Conservation (phyloP, 1,140 invertebrate species). For the Telenomus remus region DNA sequence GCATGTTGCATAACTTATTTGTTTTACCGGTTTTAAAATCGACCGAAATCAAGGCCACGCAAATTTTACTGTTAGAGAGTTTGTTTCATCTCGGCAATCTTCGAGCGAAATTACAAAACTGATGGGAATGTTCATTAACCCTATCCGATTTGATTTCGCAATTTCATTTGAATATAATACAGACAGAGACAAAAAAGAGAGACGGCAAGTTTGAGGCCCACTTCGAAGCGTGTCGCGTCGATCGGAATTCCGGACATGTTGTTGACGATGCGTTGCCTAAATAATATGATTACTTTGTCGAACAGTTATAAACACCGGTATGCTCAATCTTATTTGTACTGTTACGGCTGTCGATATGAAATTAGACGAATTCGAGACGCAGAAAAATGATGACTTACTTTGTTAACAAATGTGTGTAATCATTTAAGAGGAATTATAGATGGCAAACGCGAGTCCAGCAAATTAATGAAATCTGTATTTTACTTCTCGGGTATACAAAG, state of each 20-base stretch:
- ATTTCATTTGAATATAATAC: slow-evolving; percentile 24
- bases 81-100: slow-evolving; percentile 23
- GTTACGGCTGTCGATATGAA: slow-evolving; percentile 25
- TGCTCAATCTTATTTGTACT: slow-evolving; percentile 40
- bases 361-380: slow-evolving; percentile 12
- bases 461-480: too few species aligned
- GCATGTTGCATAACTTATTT: slow-evolving; percentile 43
- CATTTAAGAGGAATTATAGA: neutral
- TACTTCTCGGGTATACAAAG: too few species aligned
- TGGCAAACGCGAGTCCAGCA: too few species aligned
- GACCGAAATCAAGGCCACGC: slow-evolving; percentile 45
- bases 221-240: slow-evolving; percentile 7
- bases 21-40: slow-evolving; percentile 35
- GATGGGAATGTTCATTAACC: slow-evolving; percentile 33
- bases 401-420: neutral
- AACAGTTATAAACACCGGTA: slow-evolving; percentile 36
- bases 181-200: slow-evolving; percentile 1
- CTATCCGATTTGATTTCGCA: slow-evolving; percentile 6
- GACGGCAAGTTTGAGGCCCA: neutral
- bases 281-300: slow-evolving; percentile 46
- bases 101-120: slow-evolving; percentile 31
- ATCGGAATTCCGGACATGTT: slow-evolving; percentile 28
- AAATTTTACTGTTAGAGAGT: slow-evolving; percentile 35
- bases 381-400: neutral
- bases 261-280: slow-evolving; percentile 28